Evolutionary conservation across 2,113 vertebrate species (phyloP).

Genomic region (Toxostoma redivivum): DNA sequence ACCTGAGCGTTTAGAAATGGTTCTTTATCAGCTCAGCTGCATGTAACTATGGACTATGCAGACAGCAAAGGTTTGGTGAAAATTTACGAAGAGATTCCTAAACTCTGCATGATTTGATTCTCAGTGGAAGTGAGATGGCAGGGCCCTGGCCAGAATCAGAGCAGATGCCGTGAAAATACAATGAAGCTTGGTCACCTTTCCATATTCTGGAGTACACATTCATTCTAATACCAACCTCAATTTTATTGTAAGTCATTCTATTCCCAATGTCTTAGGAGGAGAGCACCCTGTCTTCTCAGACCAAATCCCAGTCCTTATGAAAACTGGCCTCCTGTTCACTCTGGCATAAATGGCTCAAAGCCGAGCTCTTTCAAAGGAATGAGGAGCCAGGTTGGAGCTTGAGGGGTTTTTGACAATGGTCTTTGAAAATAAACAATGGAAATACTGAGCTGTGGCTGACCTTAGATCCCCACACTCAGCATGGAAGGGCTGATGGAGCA

Average conservation of each 20-base stretch:
- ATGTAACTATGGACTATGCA: neutral
- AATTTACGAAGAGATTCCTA: neutral
- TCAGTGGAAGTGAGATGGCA: neutral
- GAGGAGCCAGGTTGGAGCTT: neutral
- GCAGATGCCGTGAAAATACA: neutral
- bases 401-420: neutral
- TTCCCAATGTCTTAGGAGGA: neutral
- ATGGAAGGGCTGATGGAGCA: neutral
- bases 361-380: neutral
- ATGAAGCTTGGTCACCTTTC: neutral
- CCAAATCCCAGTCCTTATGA: neutral
- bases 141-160: neutral
- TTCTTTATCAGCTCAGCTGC: neutral
- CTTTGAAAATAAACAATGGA: neutral
- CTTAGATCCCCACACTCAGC: neutral
- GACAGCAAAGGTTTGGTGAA: neutral
- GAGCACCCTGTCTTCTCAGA: neutral
- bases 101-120: neutral
- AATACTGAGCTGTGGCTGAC: neutral
- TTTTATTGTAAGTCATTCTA: neutral
- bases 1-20: neutral
- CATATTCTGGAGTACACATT: neutral
- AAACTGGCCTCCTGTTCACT: neutral
- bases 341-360: neutral
- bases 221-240: neutral